phyloP scores from a whole-genome alignment of 2,113 vertebrate species.

The Elaphurus davidianus region DNA sequence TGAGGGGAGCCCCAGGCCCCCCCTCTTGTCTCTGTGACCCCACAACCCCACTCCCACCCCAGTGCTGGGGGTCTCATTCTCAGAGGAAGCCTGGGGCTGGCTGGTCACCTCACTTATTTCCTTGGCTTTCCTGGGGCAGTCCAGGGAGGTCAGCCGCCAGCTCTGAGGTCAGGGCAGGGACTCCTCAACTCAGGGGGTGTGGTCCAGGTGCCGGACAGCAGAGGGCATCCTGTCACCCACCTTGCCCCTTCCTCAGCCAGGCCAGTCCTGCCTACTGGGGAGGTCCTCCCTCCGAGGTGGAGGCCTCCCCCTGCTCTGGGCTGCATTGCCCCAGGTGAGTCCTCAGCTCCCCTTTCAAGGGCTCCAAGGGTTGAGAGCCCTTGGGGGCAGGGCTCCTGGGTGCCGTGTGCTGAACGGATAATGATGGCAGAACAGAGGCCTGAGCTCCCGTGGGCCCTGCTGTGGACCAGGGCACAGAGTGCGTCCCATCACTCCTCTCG shows the following conservation, averaged over 20 bases:
- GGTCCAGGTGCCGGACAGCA: not conserved
- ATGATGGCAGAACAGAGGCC: fast-evolving
- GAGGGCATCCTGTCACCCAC: not conserved
- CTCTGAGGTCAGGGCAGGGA: not conserved
- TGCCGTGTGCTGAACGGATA: not conserved
- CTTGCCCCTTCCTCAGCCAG: fast-evolving
- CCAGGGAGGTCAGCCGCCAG: not conserved
- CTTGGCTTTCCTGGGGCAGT: not conserved
- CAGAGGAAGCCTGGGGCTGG: not conserved
- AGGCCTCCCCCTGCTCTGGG: not conserved
- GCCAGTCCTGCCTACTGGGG: not conserved
- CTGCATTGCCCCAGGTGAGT: too few relatives aligned
- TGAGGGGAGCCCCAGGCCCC: not conserved
- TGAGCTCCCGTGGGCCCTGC: not conserved
- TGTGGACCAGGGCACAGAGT: not conserved
- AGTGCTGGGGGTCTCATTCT: not conserved
- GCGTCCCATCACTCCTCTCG: not conserved
- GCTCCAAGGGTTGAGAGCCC: not conserved
- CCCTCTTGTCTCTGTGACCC: not conserved
- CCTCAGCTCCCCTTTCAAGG: not conserved
- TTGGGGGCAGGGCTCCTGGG: not conserved
- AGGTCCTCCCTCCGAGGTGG: not conserved
- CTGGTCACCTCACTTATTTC: not conserved
- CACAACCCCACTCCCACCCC: not conserved
- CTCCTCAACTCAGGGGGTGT: not conserved